Evolutionary conservation across 2,797 vertebrate genomes (phyloP), one percentile per base, ranked within the genome.

Genomic region (Phoxinus dragarum): DNA sequence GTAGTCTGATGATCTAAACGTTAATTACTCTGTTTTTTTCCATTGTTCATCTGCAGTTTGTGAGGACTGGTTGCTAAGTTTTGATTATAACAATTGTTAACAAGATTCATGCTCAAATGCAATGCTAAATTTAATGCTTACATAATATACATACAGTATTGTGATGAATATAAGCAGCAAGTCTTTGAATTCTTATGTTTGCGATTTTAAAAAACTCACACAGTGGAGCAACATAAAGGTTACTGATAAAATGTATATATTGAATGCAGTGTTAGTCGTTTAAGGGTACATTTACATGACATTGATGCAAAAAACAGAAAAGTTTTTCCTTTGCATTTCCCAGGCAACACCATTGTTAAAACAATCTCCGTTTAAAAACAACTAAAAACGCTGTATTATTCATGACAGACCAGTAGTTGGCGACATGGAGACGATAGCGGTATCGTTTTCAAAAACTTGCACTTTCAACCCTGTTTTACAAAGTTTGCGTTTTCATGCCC

Each of bases 81-180:
- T 64, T n/a, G 40, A 42, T 74, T 82, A 64, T 74, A 73, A 74
- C 21, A 64, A 47, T 34, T 47, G 8, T n/a, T 27, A 78, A 5
- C 14, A 59, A 31, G 52, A 44, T 9, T 61, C n/a, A 72, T n/a
- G 27, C 7, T 34, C 3, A 44, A 36, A 61, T 59, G 17, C 40
- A 36, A 82, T 34, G 6, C n/a, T 72, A 59, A 34, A 0, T 8
- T 42, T 14, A 21, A 21, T 59, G 19, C 66, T 21, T 42, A 44
- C 3, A 11, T 61, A n/a, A 42, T 21, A 27, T 42, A 16, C 27
- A 27, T 27, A 27, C 27, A 17, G 42, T 17, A 59, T 38, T 27
- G 0, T 40, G 8, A 27, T 40, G 36, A 71, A 71, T 56, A 9
- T 17, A 6, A 6, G 3, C 17, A 36, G 49, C n/a, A 31, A 31